These are phyloP conservation scores for Epinephelus fuscoguttatus DNA, from an alignment of 2,113 vertebrate species.

Conservation along the genomic window DNA sequence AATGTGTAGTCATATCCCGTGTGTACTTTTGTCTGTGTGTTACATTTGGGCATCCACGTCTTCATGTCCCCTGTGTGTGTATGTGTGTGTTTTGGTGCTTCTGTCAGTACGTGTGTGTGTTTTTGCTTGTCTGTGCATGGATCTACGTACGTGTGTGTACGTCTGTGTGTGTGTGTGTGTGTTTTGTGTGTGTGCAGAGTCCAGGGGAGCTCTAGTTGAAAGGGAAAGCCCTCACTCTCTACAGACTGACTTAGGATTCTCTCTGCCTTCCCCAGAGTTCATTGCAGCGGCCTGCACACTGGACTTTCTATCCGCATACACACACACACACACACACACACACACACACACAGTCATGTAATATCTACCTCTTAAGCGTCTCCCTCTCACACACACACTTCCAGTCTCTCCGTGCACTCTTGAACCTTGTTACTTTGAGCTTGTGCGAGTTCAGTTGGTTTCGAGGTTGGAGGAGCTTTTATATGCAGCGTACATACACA, in stretches of 20 bases:
- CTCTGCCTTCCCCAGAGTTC: conserved; percentile 76
- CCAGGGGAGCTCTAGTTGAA: conserved; percentile 80
- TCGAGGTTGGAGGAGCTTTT: conserved; percentile 61
- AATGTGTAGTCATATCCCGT: conserved; percentile 36
- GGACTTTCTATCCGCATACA: conserved; percentile 49
- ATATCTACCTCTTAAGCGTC: conserved; percentile 64
- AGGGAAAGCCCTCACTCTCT: conserved; percentile 72
- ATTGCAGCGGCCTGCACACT: conserved; percentile 57
- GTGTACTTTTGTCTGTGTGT: conserved; percentile 37
- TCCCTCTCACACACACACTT: conserved; percentile 62
- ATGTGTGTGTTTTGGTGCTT: conserved; percentile 24
- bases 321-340: conserved; percentile 33
- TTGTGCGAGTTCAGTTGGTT: conserved; percentile 64
- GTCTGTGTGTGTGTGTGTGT: conserved; percentile 23
- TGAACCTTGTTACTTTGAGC: conserved; percentile 72
- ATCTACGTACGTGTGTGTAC: conserved; percentile 29
- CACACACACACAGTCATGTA: conserved; percentile 34
- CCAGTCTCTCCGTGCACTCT: conserved; percentile 59
- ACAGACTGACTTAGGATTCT: conserved; percentile 78
- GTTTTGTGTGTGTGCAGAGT: conserved; percentile 44
- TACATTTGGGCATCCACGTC: conserved; percentile 22
- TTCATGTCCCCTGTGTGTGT: conserved; percentile 38
- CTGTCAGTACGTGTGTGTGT: conserved; percentile 27
- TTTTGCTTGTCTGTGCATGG: conserved; percentile 28
- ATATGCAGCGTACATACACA: conserved; percentile 44